Conservation (phyloP, 2,888 invertebrate species). For the Norana najaformis region DNA sequence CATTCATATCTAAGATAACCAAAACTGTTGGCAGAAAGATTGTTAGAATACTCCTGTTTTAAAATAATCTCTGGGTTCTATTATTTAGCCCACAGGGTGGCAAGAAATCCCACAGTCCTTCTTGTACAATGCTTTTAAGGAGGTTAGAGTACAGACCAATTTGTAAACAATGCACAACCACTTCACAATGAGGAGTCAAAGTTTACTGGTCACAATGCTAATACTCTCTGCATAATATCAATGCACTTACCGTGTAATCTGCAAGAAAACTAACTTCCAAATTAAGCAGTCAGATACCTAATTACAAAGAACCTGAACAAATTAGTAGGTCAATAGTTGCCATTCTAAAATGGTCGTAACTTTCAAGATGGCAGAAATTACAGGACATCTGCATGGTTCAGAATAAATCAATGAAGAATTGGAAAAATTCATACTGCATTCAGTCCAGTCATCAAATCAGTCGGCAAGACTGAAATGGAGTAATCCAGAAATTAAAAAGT, state of each 20-base stretch:
- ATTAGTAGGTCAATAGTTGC: not conserved
- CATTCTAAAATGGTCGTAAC: not conserved
- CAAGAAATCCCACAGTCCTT: not conserved
- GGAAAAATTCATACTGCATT: not conserved
- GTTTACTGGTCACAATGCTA: not conserved
- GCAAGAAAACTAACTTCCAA: conserved; percentile 20
- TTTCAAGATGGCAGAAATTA: not conserved
- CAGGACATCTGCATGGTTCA: not conserved
- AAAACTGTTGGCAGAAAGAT: not conserved
- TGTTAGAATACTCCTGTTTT: too few relatives aligned
- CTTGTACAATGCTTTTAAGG: not conserved
- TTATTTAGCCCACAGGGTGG: not conserved
- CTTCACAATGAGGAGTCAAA: not conserved
- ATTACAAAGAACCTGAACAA: not conserved
- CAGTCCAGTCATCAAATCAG: not conserved
- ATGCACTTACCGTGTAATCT: not conserved
- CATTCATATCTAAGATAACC: not conserved
- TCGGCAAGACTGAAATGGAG: not conserved
- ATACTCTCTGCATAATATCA: not conserved
- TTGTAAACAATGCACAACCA: conserved; percentile 14
- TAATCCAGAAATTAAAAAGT: not conserved
- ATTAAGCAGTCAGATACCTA: not conserved
- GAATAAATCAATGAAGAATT: not conserved
- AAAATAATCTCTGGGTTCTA: not conserved
- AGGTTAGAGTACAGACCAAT: conserved; percentile 3